Percentiles rank a stretch among this genome's conserved stretches.
phyloP scores from a whole-genome alignment of 2,888 invertebrate species.

The Steinernema scapterisci region DNA sequence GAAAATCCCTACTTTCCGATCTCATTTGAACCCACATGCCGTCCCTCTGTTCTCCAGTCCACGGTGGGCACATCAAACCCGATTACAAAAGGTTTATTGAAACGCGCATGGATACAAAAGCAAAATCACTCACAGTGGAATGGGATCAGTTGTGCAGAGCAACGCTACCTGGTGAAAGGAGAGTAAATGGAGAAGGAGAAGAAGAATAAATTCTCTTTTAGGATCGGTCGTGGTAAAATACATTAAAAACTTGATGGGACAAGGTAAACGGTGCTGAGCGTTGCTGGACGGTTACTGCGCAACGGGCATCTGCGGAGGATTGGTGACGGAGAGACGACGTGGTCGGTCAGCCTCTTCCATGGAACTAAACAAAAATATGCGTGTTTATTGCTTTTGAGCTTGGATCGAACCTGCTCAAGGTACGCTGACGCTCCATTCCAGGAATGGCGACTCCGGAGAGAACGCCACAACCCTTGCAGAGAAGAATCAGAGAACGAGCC shows the following conservation, averaged over 20 bases:
- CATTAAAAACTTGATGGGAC: neutral
- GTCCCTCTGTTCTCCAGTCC: too few relatives aligned
- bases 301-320: constrained; percentile 36
- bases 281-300: constrained; percentile 35
- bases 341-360: constrained; percentile 68
- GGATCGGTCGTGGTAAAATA: neutral
- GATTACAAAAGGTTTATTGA: constrained; percentile 15
- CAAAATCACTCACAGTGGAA: constrained; percentile 26
- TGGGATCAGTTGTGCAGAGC: constrained; percentile 29
- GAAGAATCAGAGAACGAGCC: constrained; percentile 82
- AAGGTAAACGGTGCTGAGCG: too few relatives aligned
- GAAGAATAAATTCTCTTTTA: neutral
- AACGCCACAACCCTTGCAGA: constrained; percentile 83
- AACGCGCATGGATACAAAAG: constrained; percentile 26
- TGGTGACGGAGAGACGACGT: constrained; percentile 60
- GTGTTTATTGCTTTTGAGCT: neutral
- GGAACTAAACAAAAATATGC: constrained; percentile 50
- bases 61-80: too few relatives aligned
- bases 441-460: constrained; percentile 65
- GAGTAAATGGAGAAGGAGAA: neutral
- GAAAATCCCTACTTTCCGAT: too few relatives aligned
- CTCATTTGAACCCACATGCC: too few relatives aligned
- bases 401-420: constrained; percentile 55
- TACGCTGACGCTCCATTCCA: constrained; percentile 66
- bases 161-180: constrained; percentile 19